Evolutionary conservation across 2,888 invertebrate species (phyloP).

Genomic region (Chirona hameri): DNA sequence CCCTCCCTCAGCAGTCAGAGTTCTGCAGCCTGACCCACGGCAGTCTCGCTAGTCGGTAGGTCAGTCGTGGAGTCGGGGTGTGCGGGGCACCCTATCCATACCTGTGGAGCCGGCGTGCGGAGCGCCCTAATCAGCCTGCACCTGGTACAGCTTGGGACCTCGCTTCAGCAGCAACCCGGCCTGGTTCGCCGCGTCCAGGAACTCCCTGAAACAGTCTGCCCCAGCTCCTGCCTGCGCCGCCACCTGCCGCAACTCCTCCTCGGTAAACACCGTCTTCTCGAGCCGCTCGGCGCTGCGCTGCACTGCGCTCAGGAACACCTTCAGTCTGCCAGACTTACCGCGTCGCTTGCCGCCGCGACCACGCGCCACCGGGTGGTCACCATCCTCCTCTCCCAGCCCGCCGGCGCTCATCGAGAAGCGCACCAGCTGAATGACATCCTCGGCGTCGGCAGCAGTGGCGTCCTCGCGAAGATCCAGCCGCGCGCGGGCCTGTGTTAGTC

Average conservation of each 20-base stretch:
- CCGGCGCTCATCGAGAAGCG: slow-evolving; percentile 74
- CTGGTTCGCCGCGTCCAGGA: slow-evolving; percentile 74
- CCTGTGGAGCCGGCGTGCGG: too few relatives aligned
- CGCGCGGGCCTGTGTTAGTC: slow-evolving; percentile 83
- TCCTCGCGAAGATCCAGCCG: slow-evolving; percentile 77
- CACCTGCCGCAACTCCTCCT: slow-evolving; percentile 70
- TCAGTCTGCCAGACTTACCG: slow-evolving; percentile 53
- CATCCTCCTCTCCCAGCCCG: slow-evolving; percentile 66
- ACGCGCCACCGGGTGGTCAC: slow-evolving; percentile 52
- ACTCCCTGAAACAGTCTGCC: slow-evolving; percentile 60
- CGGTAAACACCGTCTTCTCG: slow-evolving; percentile 67
- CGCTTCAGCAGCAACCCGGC: slow-evolving; percentile 82
- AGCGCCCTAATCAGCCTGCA: slow-evolving; percentile 43
- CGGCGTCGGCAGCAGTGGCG: slow-evolving; percentile 74
- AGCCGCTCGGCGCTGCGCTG: slow-evolving; percentile 62
- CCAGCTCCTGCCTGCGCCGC: slow-evolving; percentile 62
- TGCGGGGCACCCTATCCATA: too few relatives aligned
- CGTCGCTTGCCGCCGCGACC: neutral
- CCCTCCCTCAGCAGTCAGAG: too few relatives aligned
- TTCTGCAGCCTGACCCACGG: too few relatives aligned
- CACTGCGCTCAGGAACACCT: slow-evolving; percentile 66
- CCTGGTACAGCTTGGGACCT: slow-evolving; percentile 67
- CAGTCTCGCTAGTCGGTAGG: too few relatives aligned
- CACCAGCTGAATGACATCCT: slow-evolving; percentile 79
- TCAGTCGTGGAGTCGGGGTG: too few relatives aligned